A percentile compares a stretch with the other conserved stretches of the same genome.
These are phyloP conservation scores for Myocastor coypus DNA, from an alignment of 2,113 vertebrate species.

Conservation along the genomic window DNA sequence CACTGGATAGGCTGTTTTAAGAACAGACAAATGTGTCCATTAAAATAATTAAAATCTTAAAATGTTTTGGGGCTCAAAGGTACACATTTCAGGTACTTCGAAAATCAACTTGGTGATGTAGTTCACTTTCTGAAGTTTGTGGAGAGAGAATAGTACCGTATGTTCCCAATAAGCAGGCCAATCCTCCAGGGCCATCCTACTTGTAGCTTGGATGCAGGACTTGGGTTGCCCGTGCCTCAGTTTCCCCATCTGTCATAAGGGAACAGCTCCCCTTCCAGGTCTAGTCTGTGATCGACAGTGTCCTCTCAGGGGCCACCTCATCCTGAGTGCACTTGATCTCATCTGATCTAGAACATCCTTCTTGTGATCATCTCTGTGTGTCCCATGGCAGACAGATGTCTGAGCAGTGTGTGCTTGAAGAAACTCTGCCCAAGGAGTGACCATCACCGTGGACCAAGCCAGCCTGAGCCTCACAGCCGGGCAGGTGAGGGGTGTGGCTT, in stretches of 20 bases:
- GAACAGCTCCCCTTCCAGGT: rapidly evolving
- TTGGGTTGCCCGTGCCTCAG: not conserved
- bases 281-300: not conserved
- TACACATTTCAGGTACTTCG: conserved; percentile 67
- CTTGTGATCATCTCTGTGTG: not conserved
- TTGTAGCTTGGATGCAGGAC: not conserved
- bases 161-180: not conserved
- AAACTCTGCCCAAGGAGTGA: not conserved
- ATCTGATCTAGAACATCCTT: not conserved
- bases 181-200: not conserved
- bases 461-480: not conserved
- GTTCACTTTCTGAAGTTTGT: conserved; percentile 55
- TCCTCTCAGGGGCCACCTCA: not conserved
- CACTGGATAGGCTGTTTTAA: conserved; percentile 69
- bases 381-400: rapidly evolving
- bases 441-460: too few relatives aligned
- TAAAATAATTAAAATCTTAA: conserved; percentile 81
- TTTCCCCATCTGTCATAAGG: not conserved
- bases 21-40: conserved; percentile 77
- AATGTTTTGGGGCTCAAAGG: conserved; percentile 73
- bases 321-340: too few relatives aligned
- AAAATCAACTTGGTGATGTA: conserved; percentile 30
- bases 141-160: conserved; percentile 28
- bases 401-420: not conserved
- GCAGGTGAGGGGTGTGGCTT: rapidly evolving